Evolutionary conservation across 2,797 vertebrate species (phyloP).

Genomic region (Pseudochromis fuscus): DNA sequence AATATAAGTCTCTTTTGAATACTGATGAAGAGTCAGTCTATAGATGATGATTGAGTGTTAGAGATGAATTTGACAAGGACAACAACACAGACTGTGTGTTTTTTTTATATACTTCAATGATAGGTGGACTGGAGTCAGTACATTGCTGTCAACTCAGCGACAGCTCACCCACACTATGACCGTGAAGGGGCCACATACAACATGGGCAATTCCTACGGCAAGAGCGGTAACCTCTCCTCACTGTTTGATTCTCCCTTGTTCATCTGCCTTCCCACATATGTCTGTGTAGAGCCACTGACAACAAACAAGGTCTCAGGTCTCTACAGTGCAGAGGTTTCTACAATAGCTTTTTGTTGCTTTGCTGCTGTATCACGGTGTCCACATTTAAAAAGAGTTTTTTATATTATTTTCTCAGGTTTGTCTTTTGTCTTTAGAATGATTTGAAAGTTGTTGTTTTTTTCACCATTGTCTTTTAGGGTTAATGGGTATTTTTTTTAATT

Average conservation of each 20-base stretch:
- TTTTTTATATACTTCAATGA: background rate
- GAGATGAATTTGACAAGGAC: background rate
- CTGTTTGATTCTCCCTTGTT: background rate
- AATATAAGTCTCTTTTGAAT: background rate
- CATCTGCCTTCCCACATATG: background rate
- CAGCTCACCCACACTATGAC: slow-evolving; percentile 94
- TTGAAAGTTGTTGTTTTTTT: no score
- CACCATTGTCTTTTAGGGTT: no score
- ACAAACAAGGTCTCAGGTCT: background rate
- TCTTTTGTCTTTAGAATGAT: no score
- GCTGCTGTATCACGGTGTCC: no score
- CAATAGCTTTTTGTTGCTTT: background rate
- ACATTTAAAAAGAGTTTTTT: no score
- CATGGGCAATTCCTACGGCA: slow-evolving; percentile 93
- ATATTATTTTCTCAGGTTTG: no score
- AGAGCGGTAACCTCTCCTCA: slow-evolving; percentile 76
- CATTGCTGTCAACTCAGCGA: slow-evolving; percentile 92
- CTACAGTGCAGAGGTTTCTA: background rate
- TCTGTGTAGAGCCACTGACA: background rate
- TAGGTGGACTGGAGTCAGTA: slow-evolving; percentile 94
- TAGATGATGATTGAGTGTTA: background rate
- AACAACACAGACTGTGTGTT: slow-evolving; percentile 21
- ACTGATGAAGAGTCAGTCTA: background rate
- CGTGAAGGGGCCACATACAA: slow-evolving; percentile 91
- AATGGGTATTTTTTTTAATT: no score